Percentiles rank a stretch among this genome's conserved stretches.
Conservation (phyloP, 2,888 invertebrate genomes). For the Leucoptera coffeella region DNA sequence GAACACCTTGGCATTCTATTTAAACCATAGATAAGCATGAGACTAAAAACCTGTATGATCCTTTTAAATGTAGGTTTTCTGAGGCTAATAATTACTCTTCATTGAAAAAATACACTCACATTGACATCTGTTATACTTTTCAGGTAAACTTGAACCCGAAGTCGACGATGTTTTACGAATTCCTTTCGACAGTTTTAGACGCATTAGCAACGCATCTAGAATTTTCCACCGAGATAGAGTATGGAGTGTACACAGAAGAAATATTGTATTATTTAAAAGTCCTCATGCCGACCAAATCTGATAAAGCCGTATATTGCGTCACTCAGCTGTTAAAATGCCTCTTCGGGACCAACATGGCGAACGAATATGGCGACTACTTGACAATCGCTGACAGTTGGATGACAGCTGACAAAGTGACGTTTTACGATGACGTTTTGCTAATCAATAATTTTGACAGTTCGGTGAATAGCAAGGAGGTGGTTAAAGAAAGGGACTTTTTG, state of each 20-base stretch:
- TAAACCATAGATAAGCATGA: too few species aligned
- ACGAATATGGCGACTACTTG: constrained; percentile 30
- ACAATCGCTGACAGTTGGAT: constrained; percentile 19
- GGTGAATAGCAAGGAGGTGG: constrained; percentile 24
- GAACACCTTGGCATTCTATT: too few species aligned
- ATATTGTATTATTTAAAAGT: constrained; percentile 67
- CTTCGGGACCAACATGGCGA: constrained; percentile 67
- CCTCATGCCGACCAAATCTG: constrained; percentile 64
- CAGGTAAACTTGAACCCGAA: constrained; percentile 74
- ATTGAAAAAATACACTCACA: too few species aligned
- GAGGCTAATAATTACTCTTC: too few species aligned
- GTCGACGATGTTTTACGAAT: constrained; percentile 65
- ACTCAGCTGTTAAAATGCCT: constrained; percentile 71
- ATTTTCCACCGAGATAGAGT: constrained; percentile 62
- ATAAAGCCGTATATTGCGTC: constrained; percentile 65
- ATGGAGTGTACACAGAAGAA: constrained; percentile 73
- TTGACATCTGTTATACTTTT: too few species aligned
- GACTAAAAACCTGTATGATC: too few species aligned
- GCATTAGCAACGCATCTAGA: constrained; percentile 66
- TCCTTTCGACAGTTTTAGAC: constrained; percentile 58
- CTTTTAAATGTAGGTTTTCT: too few species aligned
- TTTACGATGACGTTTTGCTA: constrained; percentile 26
- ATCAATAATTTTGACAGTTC: constrained; percentile 14
- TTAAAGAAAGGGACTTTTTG: constrained; percentile 23
- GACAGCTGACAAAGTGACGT: constrained; percentile 10